Evolutionary conservation across 2,797 vertebrate species (phyloP).

Genomic region (Echiichthys vipera): DNA sequence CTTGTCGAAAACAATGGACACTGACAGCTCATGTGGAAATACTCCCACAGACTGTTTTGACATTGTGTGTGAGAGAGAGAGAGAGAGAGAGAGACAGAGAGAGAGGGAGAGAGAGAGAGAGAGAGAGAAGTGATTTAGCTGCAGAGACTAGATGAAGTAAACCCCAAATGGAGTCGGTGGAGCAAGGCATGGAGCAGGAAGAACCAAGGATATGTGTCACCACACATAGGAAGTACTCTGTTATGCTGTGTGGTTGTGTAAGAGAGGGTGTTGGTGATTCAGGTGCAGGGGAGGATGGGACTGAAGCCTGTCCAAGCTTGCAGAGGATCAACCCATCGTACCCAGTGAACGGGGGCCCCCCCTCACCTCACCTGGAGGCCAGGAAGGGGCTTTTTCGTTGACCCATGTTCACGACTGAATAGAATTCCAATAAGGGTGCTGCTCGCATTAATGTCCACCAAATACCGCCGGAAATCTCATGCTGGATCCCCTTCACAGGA

Average conservation of each 20-base stretch:
- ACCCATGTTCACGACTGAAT: slow-evolving; percentile 38
- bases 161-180: slow-evolving; percentile 56
- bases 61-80: slow-evolving; percentile 12
- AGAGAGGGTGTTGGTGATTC: slow-evolving; percentile 62
- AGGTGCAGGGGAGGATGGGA: slow-evolving; percentile 65
- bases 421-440: slow-evolving; percentile 18
- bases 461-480: neutral
- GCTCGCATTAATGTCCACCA: neutral
- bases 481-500: slow-evolving; percentile 2
- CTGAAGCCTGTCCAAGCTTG: slow-evolving; percentile 74
- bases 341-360: slow-evolving; percentile 2
- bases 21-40: slow-evolving; percentile 77
- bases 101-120: neutral
- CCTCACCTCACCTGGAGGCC: slow-evolving; percentile 53
- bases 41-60: slow-evolving; percentile 55
- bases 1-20: slow-evolving; percentile 72
- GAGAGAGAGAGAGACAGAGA: neutral
- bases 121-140: slow-evolving; percentile 5
- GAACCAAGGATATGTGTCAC: slow-evolving; percentile 75
- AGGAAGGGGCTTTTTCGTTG: slow-evolving; percentile 41
- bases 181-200: slow-evolving; percentile 64
- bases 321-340: slow-evolving; percentile 55
- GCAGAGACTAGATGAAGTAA: slow-evolving; percentile 47
- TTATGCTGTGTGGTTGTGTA: slow-evolving; percentile 61
- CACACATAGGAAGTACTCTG: slow-evolving; percentile 74